phyloP scores from a whole-genome alignment of 1,140 invertebrate species.

The Drosophila ogumai region DNA sequence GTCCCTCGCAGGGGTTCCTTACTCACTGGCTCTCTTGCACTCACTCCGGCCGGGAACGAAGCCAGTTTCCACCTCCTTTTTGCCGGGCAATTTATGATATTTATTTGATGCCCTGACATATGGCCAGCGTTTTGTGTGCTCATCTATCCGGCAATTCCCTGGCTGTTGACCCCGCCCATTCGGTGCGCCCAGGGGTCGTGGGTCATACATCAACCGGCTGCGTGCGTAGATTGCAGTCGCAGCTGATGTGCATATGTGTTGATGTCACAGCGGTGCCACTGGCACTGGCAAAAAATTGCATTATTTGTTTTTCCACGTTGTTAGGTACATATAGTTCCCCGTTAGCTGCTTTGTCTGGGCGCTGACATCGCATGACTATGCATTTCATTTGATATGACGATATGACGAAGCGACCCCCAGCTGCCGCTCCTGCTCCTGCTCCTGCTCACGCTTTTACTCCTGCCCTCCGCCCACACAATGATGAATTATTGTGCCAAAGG shows the following conservation, averaged over 20 bases:
- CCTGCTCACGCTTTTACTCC: background rate
- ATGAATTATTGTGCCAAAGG: constrained; percentile 76
- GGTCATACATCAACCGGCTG: constrained; percentile 68
- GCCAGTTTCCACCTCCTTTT: constrained; percentile 5
- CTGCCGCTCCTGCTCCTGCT: background rate
- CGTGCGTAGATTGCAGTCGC: constrained; percentile 55
- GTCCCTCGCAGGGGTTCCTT: constrained; percentile 6
- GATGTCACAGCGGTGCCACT: constrained; percentile 50
- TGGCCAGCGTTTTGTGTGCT: constrained; percentile 69
- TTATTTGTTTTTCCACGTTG: constrained; percentile 71
- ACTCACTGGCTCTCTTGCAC: constrained; percentile 17
- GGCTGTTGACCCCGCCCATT: constrained; percentile 62
- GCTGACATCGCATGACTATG: constrained; percentile 67
- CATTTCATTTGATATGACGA: constrained; percentile 79
- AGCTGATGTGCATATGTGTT: constrained; percentile 36
- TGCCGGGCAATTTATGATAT: constrained; percentile 71
- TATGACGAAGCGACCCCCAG: constrained; percentile 41
- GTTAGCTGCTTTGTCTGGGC: constrained; percentile 26
- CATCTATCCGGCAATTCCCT: constrained; percentile 69
- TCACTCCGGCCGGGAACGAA: constrained; percentile 12
- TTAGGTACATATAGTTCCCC: constrained; percentile 36
- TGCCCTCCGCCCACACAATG: constrained; percentile 48
- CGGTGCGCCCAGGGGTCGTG: constrained; percentile 15
- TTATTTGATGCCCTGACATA: constrained; percentile 73
- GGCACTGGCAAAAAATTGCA: constrained; percentile 65